A percentile compares a stretch with the other conserved stretches of the same genome.
phyloP scores from a whole-genome alignment of 2,113 vertebrate species.

The Puffinus mauretanicus region DNA sequence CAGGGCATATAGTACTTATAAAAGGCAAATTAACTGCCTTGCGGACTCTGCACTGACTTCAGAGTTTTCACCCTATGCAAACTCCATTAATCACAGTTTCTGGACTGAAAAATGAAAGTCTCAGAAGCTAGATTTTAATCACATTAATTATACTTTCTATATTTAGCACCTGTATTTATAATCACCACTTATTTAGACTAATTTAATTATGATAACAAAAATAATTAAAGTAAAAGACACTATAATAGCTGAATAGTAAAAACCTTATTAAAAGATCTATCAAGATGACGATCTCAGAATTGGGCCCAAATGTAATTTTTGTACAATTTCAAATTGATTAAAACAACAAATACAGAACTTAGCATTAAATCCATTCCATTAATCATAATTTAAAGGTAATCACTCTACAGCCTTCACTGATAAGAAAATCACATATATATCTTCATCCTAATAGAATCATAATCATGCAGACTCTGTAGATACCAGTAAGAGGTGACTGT shows the following conservation, averaged over 20 bases:
- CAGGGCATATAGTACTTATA: not conserved
- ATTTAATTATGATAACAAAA: not conserved
- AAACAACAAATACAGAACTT: not conserved
- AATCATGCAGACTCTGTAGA: not conserved
- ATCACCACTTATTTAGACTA: not conserved
- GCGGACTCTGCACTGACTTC: not conserved
- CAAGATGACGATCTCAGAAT: not conserved
- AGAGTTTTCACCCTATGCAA: not conserved
- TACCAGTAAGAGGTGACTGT: not conserved
- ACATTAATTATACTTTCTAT: not conserved
- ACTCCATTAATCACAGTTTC: not conserved
- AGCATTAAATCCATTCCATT: not conserved
- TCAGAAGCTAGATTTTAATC: not conserved
- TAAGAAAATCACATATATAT: not conserved
- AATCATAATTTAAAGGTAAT: not conserved
- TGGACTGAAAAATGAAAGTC: slow-evolving; percentile 1
- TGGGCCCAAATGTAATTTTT: not conserved
- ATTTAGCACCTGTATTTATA: not conserved
- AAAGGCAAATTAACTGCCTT: slow-evolving; percentile 1
- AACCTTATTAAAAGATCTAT: not conserved
- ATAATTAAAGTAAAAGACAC: not conserved
- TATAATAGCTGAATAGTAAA: not conserved
- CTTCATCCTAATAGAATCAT: not conserved
- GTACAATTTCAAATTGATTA: not conserved
- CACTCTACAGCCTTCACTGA: not conserved